Percentiles rank a stretch among this genome's conserved stretches.
Evolutionary conservation across 2,797 vertebrate species (phyloP).

Genomic region (Sebastes dallii): DNA sequence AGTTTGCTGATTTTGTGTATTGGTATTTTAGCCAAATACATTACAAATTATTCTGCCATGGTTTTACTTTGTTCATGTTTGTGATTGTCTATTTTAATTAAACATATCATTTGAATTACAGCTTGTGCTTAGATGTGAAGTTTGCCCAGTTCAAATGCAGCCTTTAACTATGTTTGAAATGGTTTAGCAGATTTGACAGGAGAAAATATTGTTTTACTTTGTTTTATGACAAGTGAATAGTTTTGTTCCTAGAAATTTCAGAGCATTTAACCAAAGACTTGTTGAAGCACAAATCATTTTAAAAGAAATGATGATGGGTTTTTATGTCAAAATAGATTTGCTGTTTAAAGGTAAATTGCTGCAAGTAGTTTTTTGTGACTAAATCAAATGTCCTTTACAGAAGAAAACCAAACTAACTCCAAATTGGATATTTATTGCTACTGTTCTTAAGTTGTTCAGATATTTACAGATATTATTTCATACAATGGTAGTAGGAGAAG

Average conservation of each 20-base stretch:
- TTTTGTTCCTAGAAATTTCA: constrained; percentile 30
- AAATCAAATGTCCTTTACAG: background rate
- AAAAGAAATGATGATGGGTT: background rate
- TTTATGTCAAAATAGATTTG: constrained; percentile 17
- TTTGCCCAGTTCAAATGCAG: constrained; percentile 60
- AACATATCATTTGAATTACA: constrained; percentile 43
- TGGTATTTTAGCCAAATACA: constrained; percentile 31
- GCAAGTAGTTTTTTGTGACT: background rate
- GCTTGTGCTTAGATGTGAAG: constrained; percentile 33
- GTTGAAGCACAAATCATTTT: constrained; percentile 8
- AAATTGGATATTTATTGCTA: background rate
- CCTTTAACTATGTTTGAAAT: constrained; percentile 48
- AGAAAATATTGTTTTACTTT: constrained; percentile 31
- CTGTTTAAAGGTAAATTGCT: background rate
- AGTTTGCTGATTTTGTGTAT: constrained; percentile 21
- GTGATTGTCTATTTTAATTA: constrained; percentile 60
- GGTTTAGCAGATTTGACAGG: constrained; percentile 50
- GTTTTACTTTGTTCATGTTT: constrained; percentile 45
- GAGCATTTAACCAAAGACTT: background rate
- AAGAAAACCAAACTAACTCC: constrained; percentile 5
- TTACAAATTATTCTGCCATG: constrained; percentile 23
- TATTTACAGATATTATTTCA: background rate
- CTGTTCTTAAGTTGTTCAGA: background rate
- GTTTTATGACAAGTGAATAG: constrained; percentile 36
- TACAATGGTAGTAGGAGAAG: background rate